Evolutionary conservation across 2,888 invertebrate genomes (phyloP), one percentile per base, ranked within the genome.

Genomic region (Mythimna lalbum): DNA sequence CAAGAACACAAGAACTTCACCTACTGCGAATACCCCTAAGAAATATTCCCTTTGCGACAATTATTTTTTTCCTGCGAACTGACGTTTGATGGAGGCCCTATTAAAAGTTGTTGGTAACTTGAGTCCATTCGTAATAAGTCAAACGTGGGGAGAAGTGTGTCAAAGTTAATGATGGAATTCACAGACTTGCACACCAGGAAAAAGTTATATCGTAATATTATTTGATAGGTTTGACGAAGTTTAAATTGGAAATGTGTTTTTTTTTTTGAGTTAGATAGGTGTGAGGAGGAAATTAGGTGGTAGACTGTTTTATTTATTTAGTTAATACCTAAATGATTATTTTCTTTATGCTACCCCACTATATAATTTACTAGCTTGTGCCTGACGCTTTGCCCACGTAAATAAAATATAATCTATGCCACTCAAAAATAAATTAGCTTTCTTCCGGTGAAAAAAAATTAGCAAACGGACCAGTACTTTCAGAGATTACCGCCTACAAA

Each of bases 61-160:
- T 86, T 86, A 82, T 83, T 83, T 85, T 86, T 89, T 79, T 78
- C 65, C 59, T 62, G 59, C 81, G 60, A 69, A 66, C 74, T 78
- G 78, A 74, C 81, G 63, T 84, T 87, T 90, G 90, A 92, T 86
- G 88, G 85, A 80, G 75, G 75, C 87, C 84, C 89, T 89, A 90
- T 92, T 91, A 92, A 92, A 92, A 92, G 85, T 91, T 92, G 82
- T 72, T 74, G 81, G 74, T 66, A 84, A 87, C 86, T 88, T 86
- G 76, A 83, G 82, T 86, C 83, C 83, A 86, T 86, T 87, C 84
- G 85, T 81, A 82, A 81, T 84, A 86, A 83, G 76, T 85, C 81
- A 79, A 77, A 84, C 83, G 87, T 81, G 56, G 68, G 60, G 63
- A 59, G 75, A 73, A 79, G 78, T 81, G 73, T 76, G 78, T 82